phyloP scores from a whole-genome alignment of 2,888 invertebrate species.

The Neoascia interrupta region DNA sequence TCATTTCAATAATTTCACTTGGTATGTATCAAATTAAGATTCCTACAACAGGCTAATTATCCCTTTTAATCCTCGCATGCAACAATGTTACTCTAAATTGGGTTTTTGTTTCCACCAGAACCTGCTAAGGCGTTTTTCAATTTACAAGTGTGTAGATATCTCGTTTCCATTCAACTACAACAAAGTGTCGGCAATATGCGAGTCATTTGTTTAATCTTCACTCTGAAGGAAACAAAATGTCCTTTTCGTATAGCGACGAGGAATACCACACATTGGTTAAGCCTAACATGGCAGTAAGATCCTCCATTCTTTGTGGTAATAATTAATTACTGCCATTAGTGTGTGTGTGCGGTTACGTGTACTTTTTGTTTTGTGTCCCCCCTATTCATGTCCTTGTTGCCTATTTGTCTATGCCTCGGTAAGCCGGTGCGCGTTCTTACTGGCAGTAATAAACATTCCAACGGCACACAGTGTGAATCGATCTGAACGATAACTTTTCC shows the following conservation, averaged over 20 bases:
- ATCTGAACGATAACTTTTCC: constrained; percentile 37
- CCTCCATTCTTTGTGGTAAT: constrained; percentile 20
- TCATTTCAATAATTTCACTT: constrained; percentile 17
- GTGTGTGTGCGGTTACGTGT: constrained; percentile 1
- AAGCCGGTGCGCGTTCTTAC: constrained; percentile 8
- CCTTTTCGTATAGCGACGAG: constrained; percentile 42
- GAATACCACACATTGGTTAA: constrained; percentile 46
- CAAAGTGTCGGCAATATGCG: constrained; percentile 44
- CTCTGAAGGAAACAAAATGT: constrained; percentile 32
- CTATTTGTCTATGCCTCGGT: constrained; percentile 30
- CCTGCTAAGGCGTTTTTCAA: too few species aligned
- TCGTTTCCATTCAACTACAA: constrained; percentile 42
- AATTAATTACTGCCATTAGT: constrained; percentile 60
- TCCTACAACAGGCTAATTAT: constrained; percentile 38
- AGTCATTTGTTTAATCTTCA: constrained; percentile 49
- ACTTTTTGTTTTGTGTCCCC: too few species aligned
- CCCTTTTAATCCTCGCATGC: constrained; percentile 13
- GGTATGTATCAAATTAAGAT: constrained; percentile 12
- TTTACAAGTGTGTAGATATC: constrained; percentile 29
- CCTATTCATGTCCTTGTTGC: constrained; percentile 12
- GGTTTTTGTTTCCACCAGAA: background rate
- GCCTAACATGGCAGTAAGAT: constrained; percentile 21
- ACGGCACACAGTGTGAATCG: constrained; percentile 46
- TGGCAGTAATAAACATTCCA: constrained; percentile 3
- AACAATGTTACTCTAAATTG: background rate